Evolutionary conservation across 2,888 invertebrate species (phyloP), one percentile per base, ranked within the genome.

Genomic region (Agrochola macilenta): DNA sequence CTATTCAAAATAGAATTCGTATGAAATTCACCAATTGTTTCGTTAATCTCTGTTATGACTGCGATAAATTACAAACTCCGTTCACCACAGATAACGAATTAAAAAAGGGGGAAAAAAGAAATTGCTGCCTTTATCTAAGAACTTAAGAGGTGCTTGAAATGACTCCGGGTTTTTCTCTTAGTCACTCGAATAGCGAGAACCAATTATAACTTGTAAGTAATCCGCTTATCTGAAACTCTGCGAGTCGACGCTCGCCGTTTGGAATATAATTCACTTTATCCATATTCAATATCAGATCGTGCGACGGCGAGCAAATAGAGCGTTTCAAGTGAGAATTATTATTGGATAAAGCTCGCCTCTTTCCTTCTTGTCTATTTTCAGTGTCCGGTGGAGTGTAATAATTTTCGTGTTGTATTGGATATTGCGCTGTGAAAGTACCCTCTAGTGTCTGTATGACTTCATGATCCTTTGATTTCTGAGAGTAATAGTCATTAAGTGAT

Each of bases 261-360:
- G 90, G 93, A 93, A 94, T 94, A 95, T 95, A 96, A 96, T 95
- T 96, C 95, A 95, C 95, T 95, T 96, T 96, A 95, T 95, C 95
- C 95, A 95, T 95, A 96, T 96, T 96, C 95, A 96, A 96, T 96
- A 96, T 96, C 96, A 95, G 95, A 95, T 95, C 95, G 95, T 92
- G 93, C 95, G 94, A 95, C 94, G 93, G 91, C 93, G 94, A 93
- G 94, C 95, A 96, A 96, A 96, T 96, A 96, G 95, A 95, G 93
- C 95, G 95, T 94, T 94, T 94, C 95, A 93, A 96, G 95, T 96
- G 96, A 95, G 93, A 95, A 96, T 96, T 96, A 95, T 96, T 95
- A 96, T 96, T 95, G 95, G 93, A 95, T 96, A 95, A 95, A 95
- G 93, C 94, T 91, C 93, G 93, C 91, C 93, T 94, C 93, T 93